Percentiles rank a stretch among this genome's conserved stretches.
phyloP scores from a whole-genome alignment of 2,888 invertebrate genomes.

The Eutolmus rufibarbis region DNA sequence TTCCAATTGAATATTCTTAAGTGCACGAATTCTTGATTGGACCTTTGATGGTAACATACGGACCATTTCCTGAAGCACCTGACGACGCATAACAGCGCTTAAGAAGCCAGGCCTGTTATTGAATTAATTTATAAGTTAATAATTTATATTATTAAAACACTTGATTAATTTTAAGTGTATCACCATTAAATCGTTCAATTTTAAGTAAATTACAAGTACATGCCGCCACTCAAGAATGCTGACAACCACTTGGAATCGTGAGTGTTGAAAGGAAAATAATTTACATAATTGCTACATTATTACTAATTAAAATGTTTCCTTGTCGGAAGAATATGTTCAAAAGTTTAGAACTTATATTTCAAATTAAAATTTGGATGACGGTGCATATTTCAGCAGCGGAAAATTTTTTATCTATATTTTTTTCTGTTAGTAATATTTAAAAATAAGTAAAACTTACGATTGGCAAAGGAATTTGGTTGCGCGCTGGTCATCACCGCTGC shows the following conservation, averaged over 20 bases:
- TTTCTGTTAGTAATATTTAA: neutral
- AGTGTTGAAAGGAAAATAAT: neutral
- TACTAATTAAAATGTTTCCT: neutral
- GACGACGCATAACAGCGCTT: slow-evolving; percentile 59
- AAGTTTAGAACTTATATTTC: too few relatives aligned
- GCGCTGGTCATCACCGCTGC: slow-evolving; percentile 35
- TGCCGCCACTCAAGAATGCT: too few relatives aligned
- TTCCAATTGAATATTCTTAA: slow-evolving; percentile 88
- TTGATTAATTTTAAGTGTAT: neutral
- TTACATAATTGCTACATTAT: neutral
- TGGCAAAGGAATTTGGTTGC: slow-evolving; percentile 43
- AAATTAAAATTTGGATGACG: too few relatives aligned
- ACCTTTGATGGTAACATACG: slow-evolving; percentile 64
- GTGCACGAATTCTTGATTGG: slow-evolving; percentile 83
- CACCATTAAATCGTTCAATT: neutral
- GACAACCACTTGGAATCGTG: too few relatives aligned
- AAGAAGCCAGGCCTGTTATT: slow-evolving; percentile 51
- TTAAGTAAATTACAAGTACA: neutral
- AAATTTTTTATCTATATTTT: neutral
- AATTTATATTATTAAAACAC: neutral
- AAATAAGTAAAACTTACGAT: slow-evolving; percentile 36
- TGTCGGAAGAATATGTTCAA: too few relatives aligned
- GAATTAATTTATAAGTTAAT: neutral
- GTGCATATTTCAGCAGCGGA: neutral
- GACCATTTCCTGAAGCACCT: slow-evolving; percentile 61